phyloP scores from a whole-genome alignment of 2,888 invertebrate species.

The Mayetiola destructor region DNA sequence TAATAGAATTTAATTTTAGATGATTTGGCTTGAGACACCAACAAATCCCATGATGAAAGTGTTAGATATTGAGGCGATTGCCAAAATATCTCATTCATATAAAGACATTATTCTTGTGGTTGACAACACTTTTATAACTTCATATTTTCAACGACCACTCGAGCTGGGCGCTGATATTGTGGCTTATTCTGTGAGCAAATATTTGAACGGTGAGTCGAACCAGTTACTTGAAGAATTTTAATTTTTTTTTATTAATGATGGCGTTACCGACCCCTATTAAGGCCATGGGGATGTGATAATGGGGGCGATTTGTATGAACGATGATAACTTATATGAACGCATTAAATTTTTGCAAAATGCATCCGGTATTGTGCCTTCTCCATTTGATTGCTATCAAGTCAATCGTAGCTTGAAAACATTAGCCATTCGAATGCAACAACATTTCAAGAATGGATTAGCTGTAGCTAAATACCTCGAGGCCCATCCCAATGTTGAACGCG shows the following conservation, averaged over 20 bases:
- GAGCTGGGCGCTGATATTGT: constrained; percentile 82
- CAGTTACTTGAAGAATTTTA: too few species aligned
- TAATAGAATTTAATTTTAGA: constrained; percentile 35
- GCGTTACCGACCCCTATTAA: too few species aligned
- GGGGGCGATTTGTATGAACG: constrained; percentile 72
- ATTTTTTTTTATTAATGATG: too few species aligned
- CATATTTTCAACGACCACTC: constrained; percentile 82
- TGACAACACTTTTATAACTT: constrained; percentile 87
- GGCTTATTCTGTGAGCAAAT: constrained; percentile 88
- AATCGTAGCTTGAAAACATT: constrained; percentile 89
- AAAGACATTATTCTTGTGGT: constrained; percentile 54
- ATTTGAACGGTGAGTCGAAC: constrained; percentile 98
- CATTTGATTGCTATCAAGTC: constrained; percentile 90
- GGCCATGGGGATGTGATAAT: constrained; percentile 95
- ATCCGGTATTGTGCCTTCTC: constrained; percentile 79
- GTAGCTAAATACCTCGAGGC: constrained; percentile 69
- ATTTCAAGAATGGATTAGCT: constrained; percentile 59
- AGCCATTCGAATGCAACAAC: constrained; percentile 78
- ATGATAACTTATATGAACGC: constrained; percentile 52
- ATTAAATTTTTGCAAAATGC: constrained; percentile 74
- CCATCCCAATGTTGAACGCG: constrained; percentile 65
- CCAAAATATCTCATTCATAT: constrained; percentile 44
- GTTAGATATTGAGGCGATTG: constrained; percentile 64
- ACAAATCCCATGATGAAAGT: constrained; percentile 90
- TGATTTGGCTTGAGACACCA: constrained; percentile 89